These are phyloP conservation scores for Dissostichus mawsoni DNA, from an alignment of 2,113 vertebrate species.

Conservation along the genomic window DNA sequence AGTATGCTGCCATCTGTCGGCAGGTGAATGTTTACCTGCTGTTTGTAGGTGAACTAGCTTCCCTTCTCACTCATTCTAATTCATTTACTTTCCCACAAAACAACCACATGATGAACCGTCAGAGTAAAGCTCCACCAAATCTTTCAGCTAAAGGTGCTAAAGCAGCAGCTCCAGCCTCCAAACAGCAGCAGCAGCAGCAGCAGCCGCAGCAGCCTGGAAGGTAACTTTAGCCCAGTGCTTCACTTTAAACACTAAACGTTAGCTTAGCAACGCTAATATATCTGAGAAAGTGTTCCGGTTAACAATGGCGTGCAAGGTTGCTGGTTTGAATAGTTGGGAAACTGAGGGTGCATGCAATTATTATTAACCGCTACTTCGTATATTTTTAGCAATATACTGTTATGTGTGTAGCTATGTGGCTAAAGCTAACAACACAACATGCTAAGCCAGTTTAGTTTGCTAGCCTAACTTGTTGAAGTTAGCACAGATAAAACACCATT, in stretches of 20 bases:
- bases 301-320: background rate
- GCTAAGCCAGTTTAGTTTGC: slow-evolving; percentile 2
- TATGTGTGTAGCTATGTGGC: background rate
- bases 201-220: background rate
- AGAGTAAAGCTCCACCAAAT: background rate
- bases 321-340: background rate
- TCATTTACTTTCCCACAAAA: background rate
- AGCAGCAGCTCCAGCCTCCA: background rate
- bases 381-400: background rate
- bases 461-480: background rate
- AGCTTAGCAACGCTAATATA: background rate
- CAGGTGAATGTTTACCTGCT: fast-evolving
- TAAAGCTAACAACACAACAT: slow-evolving; percentile 11
- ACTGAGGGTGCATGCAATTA: background rate
- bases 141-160: fast-evolving
- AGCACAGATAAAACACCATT: background rate
- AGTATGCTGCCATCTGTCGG: slow-evolving; percentile 58
- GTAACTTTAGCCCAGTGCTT: slow-evolving; percentile 27
- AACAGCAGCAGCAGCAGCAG: background rate
- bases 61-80: background rate
- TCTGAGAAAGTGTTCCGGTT: background rate
- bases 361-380: background rate
- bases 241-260: background rate
- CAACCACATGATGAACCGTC: slow-evolving; percentile 39
- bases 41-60: background rate